Evolutionary conservation across 1,140 invertebrate species (phyloP).

Genomic region (Drosophila sturtevanti): DNA sequence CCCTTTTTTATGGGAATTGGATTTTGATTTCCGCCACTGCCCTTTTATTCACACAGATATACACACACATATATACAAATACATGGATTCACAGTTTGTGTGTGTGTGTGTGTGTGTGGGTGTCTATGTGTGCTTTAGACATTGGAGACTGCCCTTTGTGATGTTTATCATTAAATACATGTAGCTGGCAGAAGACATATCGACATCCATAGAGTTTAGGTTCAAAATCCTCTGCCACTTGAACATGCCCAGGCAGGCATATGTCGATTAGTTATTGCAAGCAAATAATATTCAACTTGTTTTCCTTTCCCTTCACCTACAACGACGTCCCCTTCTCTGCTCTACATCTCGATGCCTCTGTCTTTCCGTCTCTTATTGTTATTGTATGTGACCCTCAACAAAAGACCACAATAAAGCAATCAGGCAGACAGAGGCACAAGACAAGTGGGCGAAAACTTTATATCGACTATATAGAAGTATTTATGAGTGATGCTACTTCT

Average conservation of each 20-base stretch:
- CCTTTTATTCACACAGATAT: no score
- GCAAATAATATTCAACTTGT: constrained; percentile 61
- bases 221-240: constrained; percentile 18
- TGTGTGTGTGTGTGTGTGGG: background rate
- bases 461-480: constrained; percentile 30
- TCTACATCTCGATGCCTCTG: constrained; percentile 12
- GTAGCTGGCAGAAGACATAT: constrained; percentile 27
- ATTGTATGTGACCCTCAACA: constrained; percentile 40
- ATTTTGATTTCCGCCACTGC: no score
- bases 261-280: constrained; percentile 48
- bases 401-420: constrained; percentile 68
- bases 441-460: constrained; percentile 64
- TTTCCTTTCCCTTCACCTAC: background rate
- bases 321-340: constrained; percentile 13
- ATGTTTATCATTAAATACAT: constrained; percentile 69
- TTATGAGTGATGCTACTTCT: constrained; percentile 55
- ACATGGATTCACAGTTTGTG: background rate
- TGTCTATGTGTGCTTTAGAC: background rate
- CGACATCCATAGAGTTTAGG: constrained; percentile 4
- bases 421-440: constrained; percentile 50
- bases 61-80: no score
- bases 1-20: no score
- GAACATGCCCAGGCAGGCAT: constrained; percentile 22
- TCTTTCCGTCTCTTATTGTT: constrained; percentile 45
- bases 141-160: constrained; percentile 45